Evolutionary conservation across 2,797 vertebrate species (phyloP).

Genomic region (Dicrostonyx torquatus): DNA sequence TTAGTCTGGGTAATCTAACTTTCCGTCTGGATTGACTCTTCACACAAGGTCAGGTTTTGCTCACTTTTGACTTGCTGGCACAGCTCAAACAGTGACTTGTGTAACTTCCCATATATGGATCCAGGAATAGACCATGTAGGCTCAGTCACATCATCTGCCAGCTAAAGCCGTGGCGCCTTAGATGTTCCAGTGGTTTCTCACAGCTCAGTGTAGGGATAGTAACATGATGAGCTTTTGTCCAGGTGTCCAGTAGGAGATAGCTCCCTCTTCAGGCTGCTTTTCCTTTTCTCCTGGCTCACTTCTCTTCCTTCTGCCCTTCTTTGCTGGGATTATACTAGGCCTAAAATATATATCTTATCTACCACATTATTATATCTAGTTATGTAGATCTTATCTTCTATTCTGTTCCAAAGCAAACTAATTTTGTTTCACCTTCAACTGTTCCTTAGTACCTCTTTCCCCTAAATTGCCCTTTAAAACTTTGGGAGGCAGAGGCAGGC

Average conservation of each 20-base stretch:
- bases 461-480: neutral
- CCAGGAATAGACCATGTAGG: neutral
- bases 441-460: neutral
- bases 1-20: neutral
- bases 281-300: neutral
- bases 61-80: neutral
- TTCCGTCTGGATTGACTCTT: neutral
- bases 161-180: neutral
- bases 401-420: neutral
- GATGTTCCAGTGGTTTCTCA: too few species aligned
- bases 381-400: neutral
- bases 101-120: neutral
- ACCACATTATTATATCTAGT: neutral
- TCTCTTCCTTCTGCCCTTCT: neutral
- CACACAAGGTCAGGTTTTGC: neutral
- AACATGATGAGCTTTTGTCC: neutral
- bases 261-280: neutral
- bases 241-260: fast-evolving
- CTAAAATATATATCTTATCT: neutral
- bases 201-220: neutral
- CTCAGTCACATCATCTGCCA: too few species aligned
- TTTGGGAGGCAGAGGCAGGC: too few species aligned
- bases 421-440: neutral
- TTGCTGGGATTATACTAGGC: neutral
- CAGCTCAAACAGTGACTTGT: neutral